Percentiles rank a stretch among this genome's conserved stretches.
Conservation (phyloP, 2,113 vertebrate genomes). For the Irena cyanogastra region DNA sequence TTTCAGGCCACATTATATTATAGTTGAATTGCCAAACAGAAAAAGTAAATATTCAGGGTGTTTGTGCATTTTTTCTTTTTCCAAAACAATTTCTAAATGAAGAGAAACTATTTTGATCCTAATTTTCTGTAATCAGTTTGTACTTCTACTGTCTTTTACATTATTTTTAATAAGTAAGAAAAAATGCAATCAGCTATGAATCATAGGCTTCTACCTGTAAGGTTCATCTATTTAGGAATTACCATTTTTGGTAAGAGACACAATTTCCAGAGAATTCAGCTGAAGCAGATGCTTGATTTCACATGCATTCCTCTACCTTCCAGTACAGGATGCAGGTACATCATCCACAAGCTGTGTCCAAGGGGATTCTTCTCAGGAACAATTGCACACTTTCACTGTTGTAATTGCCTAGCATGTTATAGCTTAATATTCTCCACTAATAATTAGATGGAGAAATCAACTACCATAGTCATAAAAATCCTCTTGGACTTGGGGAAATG, state of each 20-base stretch:
- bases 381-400: not conserved
- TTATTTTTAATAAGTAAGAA: not conserved
- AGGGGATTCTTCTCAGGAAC: not conserved
- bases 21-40: not conserved
- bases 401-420: not conserved
- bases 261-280: not conserved
- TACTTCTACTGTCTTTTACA: not conserved
- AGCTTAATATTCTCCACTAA: not conserved
- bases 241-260: conserved; percentile 44
- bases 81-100: not conserved
- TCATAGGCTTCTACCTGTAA: not conserved
- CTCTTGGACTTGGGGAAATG: conserved; percentile 11
- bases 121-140: not conserved
- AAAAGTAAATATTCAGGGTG: not conserved
- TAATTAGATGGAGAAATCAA: not conserved
- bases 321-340: not conserved
- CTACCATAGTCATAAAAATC: not conserved
- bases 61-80: not conserved
- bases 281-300: conserved; percentile 17
- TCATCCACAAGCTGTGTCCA: not conserved
- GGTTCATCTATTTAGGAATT: not conserved
- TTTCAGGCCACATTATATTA: not conserved
- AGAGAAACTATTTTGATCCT: not conserved
- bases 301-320: not conserved
- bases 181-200: not conserved